Conservation (phyloP, 2,888 invertebrate species). For the Norana najaformis region DNA sequence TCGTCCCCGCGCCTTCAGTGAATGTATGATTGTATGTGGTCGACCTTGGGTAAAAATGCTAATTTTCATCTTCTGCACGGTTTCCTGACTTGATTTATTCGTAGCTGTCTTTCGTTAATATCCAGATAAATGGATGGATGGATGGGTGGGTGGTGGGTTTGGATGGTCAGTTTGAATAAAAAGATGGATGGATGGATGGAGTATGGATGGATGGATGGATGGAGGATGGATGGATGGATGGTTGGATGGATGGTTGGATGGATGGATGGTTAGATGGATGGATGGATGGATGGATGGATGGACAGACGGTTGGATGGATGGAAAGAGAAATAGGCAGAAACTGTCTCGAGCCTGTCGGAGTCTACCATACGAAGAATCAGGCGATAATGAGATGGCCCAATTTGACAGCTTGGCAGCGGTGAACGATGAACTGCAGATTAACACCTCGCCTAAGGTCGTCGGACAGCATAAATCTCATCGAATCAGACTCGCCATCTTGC, state of each 20-base stretch:
- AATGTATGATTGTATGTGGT: neutral
- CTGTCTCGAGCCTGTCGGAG: neutral
- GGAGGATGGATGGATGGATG: too few relatives aligned
- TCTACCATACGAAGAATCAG: neutral
- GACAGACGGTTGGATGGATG: too few relatives aligned
- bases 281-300: too few relatives aligned
- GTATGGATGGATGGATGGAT: too few relatives aligned
- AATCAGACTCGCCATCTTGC: neutral
- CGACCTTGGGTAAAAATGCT: neutral
- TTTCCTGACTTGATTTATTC: neutral
- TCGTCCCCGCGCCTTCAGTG: neutral
- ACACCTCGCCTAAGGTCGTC: neutral
- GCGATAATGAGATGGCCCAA: neutral
- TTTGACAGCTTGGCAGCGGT: neutral
- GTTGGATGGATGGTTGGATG: too few relatives aligned
- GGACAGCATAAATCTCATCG: neutral
- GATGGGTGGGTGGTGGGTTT: too few relatives aligned
- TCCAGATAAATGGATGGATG: neutral
- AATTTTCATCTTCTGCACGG: slow-evolving; percentile 5
- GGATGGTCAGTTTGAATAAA: too few relatives aligned
- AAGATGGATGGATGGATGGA: too few relatives aligned
- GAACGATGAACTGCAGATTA: neutral
- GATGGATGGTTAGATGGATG: too few relatives aligned
- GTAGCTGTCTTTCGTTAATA: neutral
- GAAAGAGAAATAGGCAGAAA: neutral